Base-by-base conservation (phyloP, 2,113 vertebrate genomes). In the Tringa solitaria region DNA sequence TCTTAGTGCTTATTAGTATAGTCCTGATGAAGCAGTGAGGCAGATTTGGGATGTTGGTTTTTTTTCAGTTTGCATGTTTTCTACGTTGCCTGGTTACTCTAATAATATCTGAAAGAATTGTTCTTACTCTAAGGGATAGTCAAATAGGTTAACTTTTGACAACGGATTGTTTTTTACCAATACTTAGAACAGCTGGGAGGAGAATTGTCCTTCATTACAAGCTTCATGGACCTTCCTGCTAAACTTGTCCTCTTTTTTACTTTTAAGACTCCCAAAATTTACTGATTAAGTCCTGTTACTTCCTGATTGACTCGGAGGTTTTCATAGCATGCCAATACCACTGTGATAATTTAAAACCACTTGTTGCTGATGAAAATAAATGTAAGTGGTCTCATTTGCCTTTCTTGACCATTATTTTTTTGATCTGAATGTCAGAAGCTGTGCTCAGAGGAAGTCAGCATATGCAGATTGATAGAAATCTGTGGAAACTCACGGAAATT, bases 341-440 rank as follows among this genome's bases (percentile, higher is more conserved):
- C 54, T 48, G 39, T 77, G 54, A 65, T 76, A 68, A 91, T 94
- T 94, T 76, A 82, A 92, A 80, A 23, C 65, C 69, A 92, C 90
- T 96, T 89, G 53, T 57, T 81, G 53, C 82, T 94, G 90, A 95
- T 96, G 82, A 95, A 95, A 93, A 91, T 89, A 91, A 74, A 70
- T 68, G 19, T 54, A 92, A 95, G 53, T 63, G 63, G 53, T 74
- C 75, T 95, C 69, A 74, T 93, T 91, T 91, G 43, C 64, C 18
- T 86, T 51, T 94, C 56, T 70, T 85, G 45, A 85, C 63, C 57
- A 23, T 84, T 82, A 64, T 61, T 91, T 60, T 48, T 96, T 89
- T 91, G 7, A 68, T 91, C 56, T 86, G 54, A 76, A 61, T 64
- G n/a, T 90, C 76, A 87, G 76, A 94, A 94, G 39, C 46, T 78